A percentile compares a stretch with the other conserved stretches of the same genome.
Conservation (phyloP, 2,888 invertebrate genomes). For the Dysmachus trigonus region DNA sequence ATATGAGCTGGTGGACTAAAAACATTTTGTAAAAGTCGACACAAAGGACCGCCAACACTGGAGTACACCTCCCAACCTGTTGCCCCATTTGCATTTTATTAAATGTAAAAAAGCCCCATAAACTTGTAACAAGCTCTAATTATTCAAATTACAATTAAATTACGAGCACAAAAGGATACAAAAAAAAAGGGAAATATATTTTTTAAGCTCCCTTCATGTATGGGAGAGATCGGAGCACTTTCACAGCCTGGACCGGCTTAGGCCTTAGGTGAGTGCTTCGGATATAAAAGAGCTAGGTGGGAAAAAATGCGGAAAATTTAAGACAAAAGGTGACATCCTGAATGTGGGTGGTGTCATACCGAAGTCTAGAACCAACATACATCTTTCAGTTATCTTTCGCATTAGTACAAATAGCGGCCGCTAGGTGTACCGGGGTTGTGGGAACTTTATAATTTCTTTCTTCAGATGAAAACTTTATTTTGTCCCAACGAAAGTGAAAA, state of each 20-base stretch:
- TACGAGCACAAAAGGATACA: background rate
- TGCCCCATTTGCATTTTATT: constrained; percentile 28
- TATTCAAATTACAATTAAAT: constrained; percentile 35
- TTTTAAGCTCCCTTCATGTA: background rate
- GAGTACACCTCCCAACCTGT: background rate
- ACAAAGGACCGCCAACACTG: background rate
- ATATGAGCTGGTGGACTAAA: background rate
- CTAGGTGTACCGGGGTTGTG: background rate
- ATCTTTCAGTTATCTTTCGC: background rate
- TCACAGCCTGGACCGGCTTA: background rate
- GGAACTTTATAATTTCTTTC: constrained; percentile 10
- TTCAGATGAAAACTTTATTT: background rate
- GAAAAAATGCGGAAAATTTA: background rate
- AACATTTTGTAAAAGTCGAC: background rate
- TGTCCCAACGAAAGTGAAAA: constrained; percentile 10
- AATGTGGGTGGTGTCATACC: background rate
- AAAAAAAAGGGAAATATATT: background rate
- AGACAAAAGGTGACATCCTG: background rate
- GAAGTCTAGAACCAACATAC: background rate
- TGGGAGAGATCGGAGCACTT: background rate
- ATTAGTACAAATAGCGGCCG: background rate
- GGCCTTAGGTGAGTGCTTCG: background rate
- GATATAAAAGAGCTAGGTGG: background rate
- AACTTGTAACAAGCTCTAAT: constrained; percentile 17
- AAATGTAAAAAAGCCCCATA: constrained; percentile 13